These are phyloP conservation scores for Phataginus tricuspis DNA, from an alignment of 2,797 vertebrate species.

Conservation along the genomic window DNA sequence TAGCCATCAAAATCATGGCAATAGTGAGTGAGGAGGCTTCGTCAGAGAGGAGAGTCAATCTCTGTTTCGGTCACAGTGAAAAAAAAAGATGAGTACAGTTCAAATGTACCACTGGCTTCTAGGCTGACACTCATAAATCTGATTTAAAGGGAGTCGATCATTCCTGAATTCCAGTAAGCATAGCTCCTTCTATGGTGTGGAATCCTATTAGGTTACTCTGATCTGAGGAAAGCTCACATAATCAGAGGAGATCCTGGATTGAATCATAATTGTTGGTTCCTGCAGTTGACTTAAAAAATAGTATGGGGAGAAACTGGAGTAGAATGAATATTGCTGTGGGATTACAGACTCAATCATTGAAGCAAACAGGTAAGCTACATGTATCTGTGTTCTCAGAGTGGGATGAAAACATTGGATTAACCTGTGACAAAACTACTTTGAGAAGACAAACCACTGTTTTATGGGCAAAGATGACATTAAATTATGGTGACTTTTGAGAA, in stretches of 20 bases:
- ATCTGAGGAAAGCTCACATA: constrained; percentile 39
- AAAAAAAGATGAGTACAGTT: constrained; percentile 54
- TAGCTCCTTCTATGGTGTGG: neutral
- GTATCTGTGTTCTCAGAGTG: neutral
- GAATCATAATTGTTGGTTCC: constrained; percentile 35
- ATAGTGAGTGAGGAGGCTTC: constrained; percentile 36
- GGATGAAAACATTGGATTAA: neutral
- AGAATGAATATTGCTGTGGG: neutral
- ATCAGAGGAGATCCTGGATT: constrained; percentile 17
- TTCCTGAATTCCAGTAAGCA: neutral
- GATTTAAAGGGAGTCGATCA: constrained; percentile 20
- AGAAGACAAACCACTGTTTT: neutral
- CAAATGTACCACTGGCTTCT: constrained; percentile 26
- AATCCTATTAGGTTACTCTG: constrained; percentile 36
- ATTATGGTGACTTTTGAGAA: neutral
- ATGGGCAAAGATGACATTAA: neutral
- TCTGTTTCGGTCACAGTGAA: constrained; percentile 1
- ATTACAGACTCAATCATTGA: neutral
- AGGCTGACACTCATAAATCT: constrained; percentile 18
- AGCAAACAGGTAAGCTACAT: neutral
- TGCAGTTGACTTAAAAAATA: constrained; percentile 37
- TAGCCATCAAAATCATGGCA: constrained; percentile 28
- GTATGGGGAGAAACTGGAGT: neutral
- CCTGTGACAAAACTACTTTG: neutral
- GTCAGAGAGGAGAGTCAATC: neutral